phyloP scores from a whole-genome alignment of 2,113 vertebrate species.

The Proteles cristata region DNA sequence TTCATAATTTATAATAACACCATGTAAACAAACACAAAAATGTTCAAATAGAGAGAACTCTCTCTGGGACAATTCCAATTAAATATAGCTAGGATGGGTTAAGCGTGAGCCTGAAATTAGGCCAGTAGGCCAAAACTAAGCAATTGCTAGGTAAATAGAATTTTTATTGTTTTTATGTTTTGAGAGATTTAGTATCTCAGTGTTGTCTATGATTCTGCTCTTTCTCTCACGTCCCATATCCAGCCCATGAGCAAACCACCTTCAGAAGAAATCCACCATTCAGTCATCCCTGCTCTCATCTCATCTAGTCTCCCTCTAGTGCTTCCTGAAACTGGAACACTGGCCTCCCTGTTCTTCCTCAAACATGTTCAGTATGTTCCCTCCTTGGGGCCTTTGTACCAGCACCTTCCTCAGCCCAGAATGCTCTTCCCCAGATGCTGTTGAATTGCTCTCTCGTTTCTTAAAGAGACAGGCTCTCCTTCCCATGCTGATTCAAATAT shows the following conservation, averaged over 20 bases:
- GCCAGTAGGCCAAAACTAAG: background rate
- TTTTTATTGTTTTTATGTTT: background rate
- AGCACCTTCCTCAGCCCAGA: background rate
- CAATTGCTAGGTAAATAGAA: background rate
- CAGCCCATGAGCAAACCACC: background rate
- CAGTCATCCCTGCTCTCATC: background rate
- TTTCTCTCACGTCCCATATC: background rate
- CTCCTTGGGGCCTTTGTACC: background rate
- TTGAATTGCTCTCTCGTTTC: background rate
- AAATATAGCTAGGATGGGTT: background rate
- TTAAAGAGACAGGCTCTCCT: background rate
- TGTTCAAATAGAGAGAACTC: slow-evolving; percentile 7
- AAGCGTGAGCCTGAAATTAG: background rate
- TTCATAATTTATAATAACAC: background rate
- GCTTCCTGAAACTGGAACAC: background rate
- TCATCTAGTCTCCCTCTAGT: background rate
- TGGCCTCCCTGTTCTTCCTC: background rate
- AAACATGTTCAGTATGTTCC: background rate
- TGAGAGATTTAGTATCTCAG: background rate
- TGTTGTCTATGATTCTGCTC: background rate
- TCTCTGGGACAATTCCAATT: background rate
- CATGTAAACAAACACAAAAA: background rate
- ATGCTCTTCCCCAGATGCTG: background rate
- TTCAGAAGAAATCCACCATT: background rate
- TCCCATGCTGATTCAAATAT: background rate